Percentiles rank a stretch among this genome's conserved stretches.
Conservation (phyloP, 2,888 invertebrate species). For the Aleiodes leptofemur region DNA sequence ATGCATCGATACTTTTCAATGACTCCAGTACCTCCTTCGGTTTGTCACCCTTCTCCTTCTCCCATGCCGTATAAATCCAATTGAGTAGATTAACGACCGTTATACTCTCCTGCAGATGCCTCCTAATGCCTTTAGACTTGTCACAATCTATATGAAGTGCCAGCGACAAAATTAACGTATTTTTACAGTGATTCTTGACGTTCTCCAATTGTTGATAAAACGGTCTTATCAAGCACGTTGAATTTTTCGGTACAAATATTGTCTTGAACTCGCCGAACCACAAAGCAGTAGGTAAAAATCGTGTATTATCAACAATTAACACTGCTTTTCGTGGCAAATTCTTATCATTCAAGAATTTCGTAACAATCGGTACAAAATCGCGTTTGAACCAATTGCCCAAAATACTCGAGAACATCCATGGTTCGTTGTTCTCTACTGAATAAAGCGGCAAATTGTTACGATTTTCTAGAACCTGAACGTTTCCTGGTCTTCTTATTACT, state of each 20-base stretch:
- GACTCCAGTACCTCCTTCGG: slow-evolving; percentile 6
- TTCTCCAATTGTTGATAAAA: slow-evolving; percentile 12
- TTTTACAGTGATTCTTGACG: slow-evolving; percentile 2
- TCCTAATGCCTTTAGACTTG: background rate
- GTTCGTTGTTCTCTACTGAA: slow-evolving; percentile 4
- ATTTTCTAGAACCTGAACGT: slow-evolving; percentile 14
- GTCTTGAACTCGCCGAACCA: background rate
- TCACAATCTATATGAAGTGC: background rate
- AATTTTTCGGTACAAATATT: background rate
- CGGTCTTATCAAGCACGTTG: slow-evolving; percentile 5
- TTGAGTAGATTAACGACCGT: slow-evolving; percentile 6
- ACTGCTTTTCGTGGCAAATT: background rate
- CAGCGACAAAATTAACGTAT: background rate
- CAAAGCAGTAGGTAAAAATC: background rate
- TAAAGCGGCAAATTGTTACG: slow-evolving; percentile 5
- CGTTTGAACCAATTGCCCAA: slow-evolving; percentile 14
- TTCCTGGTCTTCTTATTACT: slow-evolving; percentile 2
- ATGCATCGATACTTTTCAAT: background rate
- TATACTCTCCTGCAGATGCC: slow-evolving; percentile 9
- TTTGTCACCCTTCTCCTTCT: background rate
- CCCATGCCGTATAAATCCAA: slow-evolving; percentile 22
- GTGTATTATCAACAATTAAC: background rate
- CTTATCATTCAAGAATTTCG: background rate
- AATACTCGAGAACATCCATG: slow-evolving; percentile 23
- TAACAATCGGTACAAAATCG: slow-evolving; percentile 1